phyloP scores from a whole-genome alignment of 2,888 invertebrate genomes.

The Hyppa rectilinea region DNA sequence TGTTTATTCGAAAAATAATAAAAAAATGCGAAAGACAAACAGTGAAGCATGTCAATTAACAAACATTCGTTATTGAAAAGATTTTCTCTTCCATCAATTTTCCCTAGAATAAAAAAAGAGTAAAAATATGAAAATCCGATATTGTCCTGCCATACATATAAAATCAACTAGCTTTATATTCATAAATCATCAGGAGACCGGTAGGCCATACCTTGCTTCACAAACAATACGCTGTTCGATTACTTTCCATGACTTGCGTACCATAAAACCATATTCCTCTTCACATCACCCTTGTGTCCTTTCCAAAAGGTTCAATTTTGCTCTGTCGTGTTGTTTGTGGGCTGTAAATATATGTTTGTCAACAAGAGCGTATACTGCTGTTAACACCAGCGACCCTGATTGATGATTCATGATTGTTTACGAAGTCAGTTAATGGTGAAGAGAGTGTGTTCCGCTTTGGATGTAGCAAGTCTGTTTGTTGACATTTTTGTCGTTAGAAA shows the following conservation, averaged over 20 bases:
- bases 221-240: constrained; percentile 62
- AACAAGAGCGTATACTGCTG: constrained; percentile 49
- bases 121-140: constrained; percentile 34
- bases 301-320: constrained; percentile 21
- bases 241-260: constrained; percentile 23
- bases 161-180: constrained; percentile 50
- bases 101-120: constrained; percentile 17
- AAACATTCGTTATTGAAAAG: constrained; percentile 8
- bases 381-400: constrained; percentile 68
- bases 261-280: neutral
- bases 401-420: constrained; percentile 72
- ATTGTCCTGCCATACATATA: constrained; percentile 29
- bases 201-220: constrained; percentile 50
- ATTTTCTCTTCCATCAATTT: constrained; percentile 16
- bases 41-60: neutral
- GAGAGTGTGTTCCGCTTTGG: constrained; percentile 50
- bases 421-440: constrained; percentile 55
- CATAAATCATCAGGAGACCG: constrained; percentile 62
- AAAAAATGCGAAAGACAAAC: neutral
- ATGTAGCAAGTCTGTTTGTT: constrained; percentile 47
- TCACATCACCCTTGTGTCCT: constrained; percentile 8
- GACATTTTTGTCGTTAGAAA: constrained; percentile 18
- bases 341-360: constrained; percentile 33
- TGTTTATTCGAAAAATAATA: neutral
- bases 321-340: neutral